Evolutionary conservation across 2,797 vertebrate genomes (phyloP).

Genomic region (Myripristis murdjan): DNA sequence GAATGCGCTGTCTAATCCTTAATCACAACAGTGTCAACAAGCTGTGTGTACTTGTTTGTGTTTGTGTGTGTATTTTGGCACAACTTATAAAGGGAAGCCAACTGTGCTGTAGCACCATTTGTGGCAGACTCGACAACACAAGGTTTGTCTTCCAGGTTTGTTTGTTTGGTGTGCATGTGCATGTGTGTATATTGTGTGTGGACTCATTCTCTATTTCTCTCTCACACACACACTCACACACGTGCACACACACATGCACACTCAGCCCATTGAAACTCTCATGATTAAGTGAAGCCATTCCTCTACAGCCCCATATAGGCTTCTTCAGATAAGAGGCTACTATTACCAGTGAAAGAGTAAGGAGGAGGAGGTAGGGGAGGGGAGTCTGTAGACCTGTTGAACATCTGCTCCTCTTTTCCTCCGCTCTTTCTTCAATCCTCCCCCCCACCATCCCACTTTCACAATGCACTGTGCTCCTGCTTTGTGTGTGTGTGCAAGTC

Average conservation of each 20-base stretch:
- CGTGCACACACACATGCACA: neutral
- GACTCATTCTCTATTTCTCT: neutral
- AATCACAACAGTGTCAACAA: too few species aligned
- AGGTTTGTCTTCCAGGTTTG: neutral
- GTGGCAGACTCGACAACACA: too few species aligned
- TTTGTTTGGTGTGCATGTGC: slow-evolving; percentile 3
- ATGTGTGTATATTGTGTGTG: slow-evolving; percentile 20
- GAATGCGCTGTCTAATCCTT: too few species aligned
- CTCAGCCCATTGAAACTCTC: slow-evolving; percentile 40
- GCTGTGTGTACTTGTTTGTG: too few species aligned
- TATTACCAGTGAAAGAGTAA: slow-evolving; percentile 77
- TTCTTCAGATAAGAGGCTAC: slow-evolving; percentile 75
- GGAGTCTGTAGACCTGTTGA: slow-evolving; percentile 72
- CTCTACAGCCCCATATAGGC: slow-evolving; percentile 61
- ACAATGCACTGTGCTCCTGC: slow-evolving; percentile 49
- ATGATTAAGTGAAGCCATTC: slow-evolving; percentile 77
- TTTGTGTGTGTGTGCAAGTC: slow-evolving; percentile 30
- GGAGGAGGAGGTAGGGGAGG: slow-evolving; percentile 40
- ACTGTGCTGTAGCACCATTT: neutral
- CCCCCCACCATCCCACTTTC: slow-evolving; percentile 39
- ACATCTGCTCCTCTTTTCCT: slow-evolving; percentile 80
- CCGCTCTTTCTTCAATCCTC: slow-evolving; percentile 27
- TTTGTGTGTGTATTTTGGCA: neutral
- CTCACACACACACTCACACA: neutral
- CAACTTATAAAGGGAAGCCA: slow-evolving; percentile 26